phyloP scores from a whole-genome alignment of 2,113 vertebrate species.

The Mandrillus leucophaeus region DNA sequence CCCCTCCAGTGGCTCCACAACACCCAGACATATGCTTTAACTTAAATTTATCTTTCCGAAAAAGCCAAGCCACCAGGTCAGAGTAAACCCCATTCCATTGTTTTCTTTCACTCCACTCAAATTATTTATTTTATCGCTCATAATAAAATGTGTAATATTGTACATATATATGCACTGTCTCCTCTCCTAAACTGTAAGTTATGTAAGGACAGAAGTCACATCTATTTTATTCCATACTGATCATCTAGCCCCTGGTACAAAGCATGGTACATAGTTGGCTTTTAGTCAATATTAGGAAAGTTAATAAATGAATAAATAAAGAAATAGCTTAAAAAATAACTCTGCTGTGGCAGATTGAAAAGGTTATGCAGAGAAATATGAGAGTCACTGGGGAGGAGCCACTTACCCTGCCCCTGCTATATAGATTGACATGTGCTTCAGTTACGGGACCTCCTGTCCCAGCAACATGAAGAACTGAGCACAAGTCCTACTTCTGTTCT shows the following conservation, averaged over 20 bases:
- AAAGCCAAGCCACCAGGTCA: neutral
- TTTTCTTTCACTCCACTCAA: neutral
- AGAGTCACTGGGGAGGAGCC: neutral
- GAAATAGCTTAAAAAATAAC: neutral
- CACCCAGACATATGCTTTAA: neutral
- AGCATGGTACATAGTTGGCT: neutral
- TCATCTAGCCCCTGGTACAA: neutral
- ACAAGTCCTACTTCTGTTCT: neutral
- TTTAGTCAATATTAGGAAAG: neutral
- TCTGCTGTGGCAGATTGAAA: neutral
- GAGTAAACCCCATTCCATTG: neutral
- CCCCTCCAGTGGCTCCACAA: neutral
- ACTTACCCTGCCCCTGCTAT: neutral
- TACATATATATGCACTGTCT: neutral
- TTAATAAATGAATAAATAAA: neutral
- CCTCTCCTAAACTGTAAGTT: neutral
- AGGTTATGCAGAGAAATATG: neutral
- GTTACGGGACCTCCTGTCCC: neutral
- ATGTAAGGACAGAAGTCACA: neutral
- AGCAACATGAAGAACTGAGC: neutral
- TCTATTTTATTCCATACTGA: neutral
- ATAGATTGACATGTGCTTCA: neutral
- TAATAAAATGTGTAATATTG: neutral
- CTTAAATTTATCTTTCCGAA: neutral
- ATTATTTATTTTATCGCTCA: neutral